These are phyloP conservation scores for Drosophila meridionalis DNA, from an alignment of 2,888 invertebrate species.

Conservation along the genomic window DNA sequence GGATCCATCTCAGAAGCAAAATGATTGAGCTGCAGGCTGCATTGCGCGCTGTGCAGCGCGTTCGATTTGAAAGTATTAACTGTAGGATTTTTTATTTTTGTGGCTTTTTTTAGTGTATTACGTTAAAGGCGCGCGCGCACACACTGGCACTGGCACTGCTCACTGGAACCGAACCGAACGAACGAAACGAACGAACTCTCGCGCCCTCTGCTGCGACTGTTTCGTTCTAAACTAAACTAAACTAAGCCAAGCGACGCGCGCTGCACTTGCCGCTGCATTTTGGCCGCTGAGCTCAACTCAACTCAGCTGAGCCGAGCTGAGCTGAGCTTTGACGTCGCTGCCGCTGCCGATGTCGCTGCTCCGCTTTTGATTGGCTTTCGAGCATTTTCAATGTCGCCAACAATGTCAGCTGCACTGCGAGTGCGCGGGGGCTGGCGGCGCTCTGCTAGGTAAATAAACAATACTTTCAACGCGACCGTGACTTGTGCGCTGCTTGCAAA, in stretches of 20 bases:
- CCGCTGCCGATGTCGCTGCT: conserved; percentile 15
- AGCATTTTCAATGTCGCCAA: conserved; percentile 51
- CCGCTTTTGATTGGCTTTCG: conserved; percentile 57
- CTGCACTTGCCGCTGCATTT: conserved; percentile 25
- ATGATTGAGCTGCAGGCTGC: conserved; percentile 61
- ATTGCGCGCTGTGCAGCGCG: conserved; percentile 51
- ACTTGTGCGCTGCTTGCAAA: conserved; percentile 84
- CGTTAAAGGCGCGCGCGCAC: conserved; percentile 38
- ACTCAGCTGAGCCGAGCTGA: conserved; percentile 11
- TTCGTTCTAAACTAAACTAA: conserved; percentile 56
- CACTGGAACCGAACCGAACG: conserved; percentile 60
- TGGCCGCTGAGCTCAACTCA: conserved; percentile 21
- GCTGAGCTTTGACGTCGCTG: conserved; percentile 22
- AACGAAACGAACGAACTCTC: conserved; percentile 26
- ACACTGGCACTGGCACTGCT: conserved; percentile 50
- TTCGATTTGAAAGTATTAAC: conserved; percentile 10
- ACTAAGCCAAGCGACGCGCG: conserved; percentile 60
- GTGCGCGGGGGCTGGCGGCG: conserved; percentile 2
- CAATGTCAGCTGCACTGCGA: conserved; percentile 80
- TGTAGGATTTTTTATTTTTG: background rate
- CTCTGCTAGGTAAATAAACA: conserved; percentile 64
- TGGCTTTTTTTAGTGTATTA: background rate
- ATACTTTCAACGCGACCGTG: conserved; percentile 78
- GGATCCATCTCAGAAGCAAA: conserved; percentile 82
- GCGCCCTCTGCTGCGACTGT: conserved; percentile 31